phyloP scores from a whole-genome alignment of 2,113 vertebrate species.

The Austrofundulus limnaeus region DNA sequence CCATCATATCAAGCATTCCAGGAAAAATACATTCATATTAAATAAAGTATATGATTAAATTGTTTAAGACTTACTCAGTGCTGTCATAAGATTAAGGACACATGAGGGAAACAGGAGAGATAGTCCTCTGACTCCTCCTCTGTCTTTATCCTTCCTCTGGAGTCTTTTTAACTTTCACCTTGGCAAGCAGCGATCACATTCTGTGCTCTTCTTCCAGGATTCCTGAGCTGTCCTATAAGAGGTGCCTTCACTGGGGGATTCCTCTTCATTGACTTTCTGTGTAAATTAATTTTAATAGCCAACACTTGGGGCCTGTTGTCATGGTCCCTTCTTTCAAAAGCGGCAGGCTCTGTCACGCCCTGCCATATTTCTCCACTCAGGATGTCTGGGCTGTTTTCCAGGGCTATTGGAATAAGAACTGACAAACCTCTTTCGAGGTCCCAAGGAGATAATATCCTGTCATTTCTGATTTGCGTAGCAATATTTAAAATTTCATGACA shows the following conservation, averaged over 20 bases:
- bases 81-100: slow-evolving; percentile 37
- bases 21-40: not conserved
- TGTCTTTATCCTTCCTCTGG: slow-evolving; percentile 26
- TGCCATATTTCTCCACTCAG: slow-evolving; percentile 72
- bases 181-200: slow-evolving; percentile 42
- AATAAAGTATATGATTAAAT: no score
- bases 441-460: slow-evolving; percentile 81
- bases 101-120: slow-evolving; percentile 44
- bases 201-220: slow-evolving; percentile 53
- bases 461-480: slow-evolving; percentile 82
- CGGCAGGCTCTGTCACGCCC: slow-evolving; percentile 69
- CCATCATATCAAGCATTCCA: not conserved
- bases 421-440: slow-evolving; percentile 77
- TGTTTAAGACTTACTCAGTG: slow-evolving; percentile 15
- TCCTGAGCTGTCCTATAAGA: slow-evolving; percentile 62
- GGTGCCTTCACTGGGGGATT: slow-evolving; percentile 58
- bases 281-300: slow-evolving; percentile 80
- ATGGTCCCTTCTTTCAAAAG: slow-evolving; percentile 66
- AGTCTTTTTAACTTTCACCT: slow-evolving; percentile 50
- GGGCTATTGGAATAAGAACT: slow-evolving; percentile 77
- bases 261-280: slow-evolving; percentile 65
- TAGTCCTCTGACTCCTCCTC: slow-evolving; percentile 3
- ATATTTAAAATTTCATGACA: slow-evolving; percentile 82
- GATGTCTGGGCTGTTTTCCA: slow-evolving; percentile 76
- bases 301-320: slow-evolving; percentile 72